These are phyloP conservation scores for Hemicentrotus pulcherrimus DNA, from an alignment of 35 echinoderm and acorn worm species.

Conservation along the genomic window DNA sequence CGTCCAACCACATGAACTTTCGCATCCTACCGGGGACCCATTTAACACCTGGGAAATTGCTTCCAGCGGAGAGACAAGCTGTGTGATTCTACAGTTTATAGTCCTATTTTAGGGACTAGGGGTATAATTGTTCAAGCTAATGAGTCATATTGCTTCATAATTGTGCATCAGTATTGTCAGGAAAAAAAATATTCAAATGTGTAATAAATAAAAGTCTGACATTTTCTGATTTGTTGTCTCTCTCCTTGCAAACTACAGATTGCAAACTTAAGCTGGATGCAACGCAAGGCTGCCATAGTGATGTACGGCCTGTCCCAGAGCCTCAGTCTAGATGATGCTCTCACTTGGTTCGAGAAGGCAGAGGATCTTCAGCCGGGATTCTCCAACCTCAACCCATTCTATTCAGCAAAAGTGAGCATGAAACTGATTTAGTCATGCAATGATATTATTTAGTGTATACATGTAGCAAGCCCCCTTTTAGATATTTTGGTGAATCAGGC, in stretches of 20 bases:
- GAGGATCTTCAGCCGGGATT: conserved; percentile 71
- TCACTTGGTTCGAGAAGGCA: conserved; percentile 74
- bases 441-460: neutral
- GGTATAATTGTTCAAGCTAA: too few species aligned
- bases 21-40: too few species aligned
- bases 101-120: too few species aligned
- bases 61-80: too few species aligned
- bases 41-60: too few species aligned
- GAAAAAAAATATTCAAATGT: too few species aligned
- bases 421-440: neutral
- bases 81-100: too few species aligned
- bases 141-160: too few species aligned
- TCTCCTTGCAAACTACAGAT: conserved; percentile 52
- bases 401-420: conserved; percentile 64
- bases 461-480: neutral
- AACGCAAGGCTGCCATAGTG: conserved; percentile 64
- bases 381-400: conserved; percentile 74
- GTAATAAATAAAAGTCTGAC: too few species aligned
- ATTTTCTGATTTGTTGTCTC: neutral
- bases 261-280: conserved; percentile 73
- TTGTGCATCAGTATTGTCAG: too few species aligned
- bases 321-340: conserved; percentile 69
- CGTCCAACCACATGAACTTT: too few species aligned
- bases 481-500: neutral
- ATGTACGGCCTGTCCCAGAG: conserved; percentile 65